A percentile compares a stretch with the other conserved stretches of the same genome.
Conservation (phyloP, 2,888 invertebrate genomes). For the Tromatobia lineatoria region DNA sequence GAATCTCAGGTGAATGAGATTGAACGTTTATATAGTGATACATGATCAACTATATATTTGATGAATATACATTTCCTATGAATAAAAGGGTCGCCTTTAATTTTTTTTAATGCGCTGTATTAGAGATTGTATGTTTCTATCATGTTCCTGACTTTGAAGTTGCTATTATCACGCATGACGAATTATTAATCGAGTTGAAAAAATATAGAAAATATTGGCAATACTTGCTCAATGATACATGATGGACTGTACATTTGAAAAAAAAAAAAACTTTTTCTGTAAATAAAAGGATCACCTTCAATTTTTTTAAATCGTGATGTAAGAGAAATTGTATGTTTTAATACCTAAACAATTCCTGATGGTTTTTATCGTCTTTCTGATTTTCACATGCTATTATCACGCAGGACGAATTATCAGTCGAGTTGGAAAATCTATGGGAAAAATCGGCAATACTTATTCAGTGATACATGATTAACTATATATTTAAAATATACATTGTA, state of each 20-base stretch:
- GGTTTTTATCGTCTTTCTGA: too few species aligned
- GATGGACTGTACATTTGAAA: conserved; percentile 19
- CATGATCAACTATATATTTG: conserved; percentile 16
- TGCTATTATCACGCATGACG: not conserved
- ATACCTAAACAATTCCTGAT: too few species aligned
- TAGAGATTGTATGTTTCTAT: too few species aligned
- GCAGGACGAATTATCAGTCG: too few species aligned
- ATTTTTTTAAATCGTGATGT: too few species aligned
- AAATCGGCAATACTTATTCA: too few species aligned
- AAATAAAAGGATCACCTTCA: not conserved
- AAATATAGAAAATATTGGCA: too few species aligned
- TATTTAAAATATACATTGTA: not conserved
- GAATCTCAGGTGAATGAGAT: not conserved
- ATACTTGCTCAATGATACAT: not conserved
- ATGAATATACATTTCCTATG: not conserved
- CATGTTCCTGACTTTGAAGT: not conserved
- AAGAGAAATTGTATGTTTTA: too few species aligned
- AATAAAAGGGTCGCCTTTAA: not conserved
- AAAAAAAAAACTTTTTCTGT: not conserved
- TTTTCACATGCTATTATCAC: not conserved
- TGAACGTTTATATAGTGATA: not conserved
- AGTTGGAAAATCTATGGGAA: too few species aligned
- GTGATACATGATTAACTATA: conserved; percentile 19
- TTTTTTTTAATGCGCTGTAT: too few species aligned
- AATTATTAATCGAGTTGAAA: too few species aligned